These are phyloP conservation scores for Hyphantria cunea DNA, from an alignment of 1,140 invertebrate species.

Conservation along the genomic window DNA sequence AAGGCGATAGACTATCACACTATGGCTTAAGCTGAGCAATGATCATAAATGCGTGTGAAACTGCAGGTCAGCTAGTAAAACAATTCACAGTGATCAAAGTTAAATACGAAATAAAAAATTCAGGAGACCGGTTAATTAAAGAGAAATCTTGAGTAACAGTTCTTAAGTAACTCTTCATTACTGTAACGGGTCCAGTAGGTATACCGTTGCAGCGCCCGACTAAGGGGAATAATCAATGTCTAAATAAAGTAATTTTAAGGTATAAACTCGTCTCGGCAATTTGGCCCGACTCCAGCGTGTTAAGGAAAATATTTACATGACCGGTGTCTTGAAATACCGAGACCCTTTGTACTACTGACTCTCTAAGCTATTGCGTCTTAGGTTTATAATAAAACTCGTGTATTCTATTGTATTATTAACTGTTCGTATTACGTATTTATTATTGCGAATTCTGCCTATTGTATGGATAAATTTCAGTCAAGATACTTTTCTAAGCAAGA, in stretches of 20 bases:
- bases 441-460: no score
- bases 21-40: no score
- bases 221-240: slow-evolving; percentile 21
- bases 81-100: slow-evolving; percentile 6
- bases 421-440: no score
- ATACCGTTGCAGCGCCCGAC: slow-evolving; percentile 20
- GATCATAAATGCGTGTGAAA: no score
- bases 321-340: slow-evolving; percentile 27
- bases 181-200: slow-evolving; percentile 24
- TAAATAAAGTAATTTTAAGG: slow-evolving; percentile 27
- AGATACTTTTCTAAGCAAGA: no score
- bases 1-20: no score
- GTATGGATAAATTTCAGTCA: no score
- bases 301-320: slow-evolving; percentile 43
- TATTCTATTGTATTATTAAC: neutral
- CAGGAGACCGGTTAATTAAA: slow-evolving; percentile 19
- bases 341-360: slow-evolving; percentile 43
- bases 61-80: no score
- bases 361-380: slow-evolving; percentile 35
- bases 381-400: slow-evolving; percentile 29
- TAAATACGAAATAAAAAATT: slow-evolving; percentile 14
- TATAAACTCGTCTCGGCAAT: slow-evolving; percentile 33
- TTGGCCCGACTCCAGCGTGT: slow-evolving; percentile 41
- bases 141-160: slow-evolving; percentile 26
- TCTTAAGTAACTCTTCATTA: slow-evolving; percentile 5